These are phyloP conservation scores for Phycodurus eques DNA, from an alignment of 2,113 vertebrate species.

Conservation along the genomic window DNA sequence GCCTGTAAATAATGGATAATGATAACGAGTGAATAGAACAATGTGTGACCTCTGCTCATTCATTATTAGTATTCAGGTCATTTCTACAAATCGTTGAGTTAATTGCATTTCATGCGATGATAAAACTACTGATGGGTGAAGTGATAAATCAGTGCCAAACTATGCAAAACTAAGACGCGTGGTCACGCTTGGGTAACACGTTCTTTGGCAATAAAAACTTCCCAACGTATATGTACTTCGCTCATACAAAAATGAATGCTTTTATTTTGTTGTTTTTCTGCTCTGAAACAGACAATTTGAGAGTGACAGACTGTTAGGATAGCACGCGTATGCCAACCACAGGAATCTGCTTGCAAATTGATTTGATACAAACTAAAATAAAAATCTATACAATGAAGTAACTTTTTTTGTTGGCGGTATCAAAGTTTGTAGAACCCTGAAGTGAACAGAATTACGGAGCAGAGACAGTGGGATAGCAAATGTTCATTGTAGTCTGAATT, in stretches of 20 bases:
- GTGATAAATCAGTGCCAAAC: constrained; percentile 58
- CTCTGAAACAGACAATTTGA: background rate
- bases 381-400: too few species aligned
- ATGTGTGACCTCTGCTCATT: constrained; percentile 39
- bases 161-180: constrained; percentile 42
- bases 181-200: constrained; percentile 42
- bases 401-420: too few species aligned
- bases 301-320: background rate
- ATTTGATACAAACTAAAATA: background rate
- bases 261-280: background rate
- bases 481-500: background rate
- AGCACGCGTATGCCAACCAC: background rate
- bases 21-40: constrained; percentile 31
- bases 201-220: constrained; percentile 39
- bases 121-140: constrained; percentile 55
- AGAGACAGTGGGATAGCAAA: background rate
- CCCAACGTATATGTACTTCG: background rate
- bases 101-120: constrained; percentile 63
- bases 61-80: constrained; percentile 48
- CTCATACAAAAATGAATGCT: background rate
- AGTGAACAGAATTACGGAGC: background rate
- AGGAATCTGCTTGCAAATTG: background rate
- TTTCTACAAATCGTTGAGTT: constrained; percentile 67
- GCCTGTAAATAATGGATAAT: constrained; percentile 32
- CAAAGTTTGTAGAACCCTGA: background rate